Evolutionary conservation across 2,113 vertebrate genomes (phyloP).

Genomic region (Catharus minimus): DNA sequence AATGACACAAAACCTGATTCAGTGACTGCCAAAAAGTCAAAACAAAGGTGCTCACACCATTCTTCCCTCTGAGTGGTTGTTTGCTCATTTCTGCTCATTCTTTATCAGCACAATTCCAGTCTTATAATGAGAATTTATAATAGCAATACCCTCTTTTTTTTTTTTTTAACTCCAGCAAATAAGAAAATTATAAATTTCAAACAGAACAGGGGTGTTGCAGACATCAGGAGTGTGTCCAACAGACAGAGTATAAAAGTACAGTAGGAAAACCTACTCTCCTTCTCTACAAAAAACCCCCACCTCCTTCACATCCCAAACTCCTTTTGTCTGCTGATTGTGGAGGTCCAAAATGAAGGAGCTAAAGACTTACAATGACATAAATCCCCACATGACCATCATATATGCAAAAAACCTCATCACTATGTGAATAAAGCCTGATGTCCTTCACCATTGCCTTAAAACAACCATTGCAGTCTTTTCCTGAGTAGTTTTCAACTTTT

Average conservation of each 20-base stretch:
- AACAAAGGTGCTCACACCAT: background rate
- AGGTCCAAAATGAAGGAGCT: background rate
- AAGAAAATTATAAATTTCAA: background rate
- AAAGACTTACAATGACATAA: background rate
- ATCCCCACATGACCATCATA: background rate
- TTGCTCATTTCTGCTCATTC: background rate
- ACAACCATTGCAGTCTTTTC: background rate
- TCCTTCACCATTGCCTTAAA: background rate
- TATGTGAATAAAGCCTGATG: background rate
- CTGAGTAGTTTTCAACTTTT: background rate
- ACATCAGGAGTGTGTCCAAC: background rate
- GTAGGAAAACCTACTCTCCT: background rate
- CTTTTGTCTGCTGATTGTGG: background rate
- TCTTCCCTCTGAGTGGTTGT: background rate
- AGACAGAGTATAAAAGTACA: background rate
- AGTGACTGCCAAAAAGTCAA: background rate
- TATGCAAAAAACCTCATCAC: fast-evolving
- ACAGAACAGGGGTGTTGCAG: background rate
- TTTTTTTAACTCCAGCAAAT: background rate
- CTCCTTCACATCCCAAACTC: background rate
- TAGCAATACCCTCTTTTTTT: background rate
- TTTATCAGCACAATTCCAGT: background rate
- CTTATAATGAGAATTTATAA: background rate
- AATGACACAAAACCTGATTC: background rate
- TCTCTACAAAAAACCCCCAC: background rate